Evolutionary conservation across 2,888 invertebrate species (phyloP), one percentile per base, ranked within the genome.

Genomic region (Eudemis profundana): DNA sequence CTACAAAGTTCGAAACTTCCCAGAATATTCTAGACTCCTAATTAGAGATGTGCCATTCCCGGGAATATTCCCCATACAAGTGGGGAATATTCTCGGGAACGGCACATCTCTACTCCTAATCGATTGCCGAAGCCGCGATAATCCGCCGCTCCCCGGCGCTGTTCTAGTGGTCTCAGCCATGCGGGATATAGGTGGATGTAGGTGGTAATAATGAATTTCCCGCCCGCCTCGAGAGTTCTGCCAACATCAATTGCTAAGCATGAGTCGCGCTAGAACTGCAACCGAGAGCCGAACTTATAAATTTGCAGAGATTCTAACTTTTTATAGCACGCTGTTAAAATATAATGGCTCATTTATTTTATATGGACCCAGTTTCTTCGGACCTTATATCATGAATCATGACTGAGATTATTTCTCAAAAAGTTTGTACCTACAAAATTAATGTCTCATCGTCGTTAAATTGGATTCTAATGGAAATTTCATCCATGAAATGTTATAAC

Each of bases 151-250:
- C 50, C 27, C 38, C 23, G 38, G 42, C 50, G 21, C 3, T 14
- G 40, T 40, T 62, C 62, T 54, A 62, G 62, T 62, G 62, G 54
- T 47, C 44, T 40, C 42, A 27, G 10, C 15, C 44, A 27, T 7
- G 53, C 23, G 40, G 63, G 27, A 42, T 49, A 29, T 38, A 50
- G 46, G 54, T 40, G 29, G 46, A 33, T 33, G 33, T 33, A 33
- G 33, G 33, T 33, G 33, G 54, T 63, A 63, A 66, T 66, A 66
- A 66, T 61, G 66, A 66, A 49, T 61, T 61, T 40, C 54, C 54
- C 47, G 40, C 53, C 50, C 49, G 19, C 42, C 51, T 61, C 27
- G 27, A 59, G 59, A 27, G 59, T 46, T 59, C 51, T 44, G 54
- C 54, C 33, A 54, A 56, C 49, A 50, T 66, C 47, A 56, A 61